These are phyloP conservation scores for Zaprionus africanus DNA, from an alignment of 1,140 invertebrate species.

Conservation along the genomic window DNA sequence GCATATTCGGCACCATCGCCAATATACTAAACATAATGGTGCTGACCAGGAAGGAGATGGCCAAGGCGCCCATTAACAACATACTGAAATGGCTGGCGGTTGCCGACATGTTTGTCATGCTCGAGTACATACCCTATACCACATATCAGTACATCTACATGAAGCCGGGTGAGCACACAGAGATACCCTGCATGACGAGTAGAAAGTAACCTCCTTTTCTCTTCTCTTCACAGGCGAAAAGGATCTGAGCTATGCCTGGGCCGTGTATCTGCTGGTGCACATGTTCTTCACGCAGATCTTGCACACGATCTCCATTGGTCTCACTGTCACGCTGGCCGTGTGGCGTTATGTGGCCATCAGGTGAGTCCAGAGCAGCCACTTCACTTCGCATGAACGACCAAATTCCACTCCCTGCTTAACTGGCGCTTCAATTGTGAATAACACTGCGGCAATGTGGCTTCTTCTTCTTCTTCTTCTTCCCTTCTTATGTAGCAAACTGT, in stretches of 20 bases:
- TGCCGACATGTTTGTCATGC: constrained; percentile 94
- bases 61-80: constrained; percentile 91
- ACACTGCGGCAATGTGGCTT: constrained; percentile 66
- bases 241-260: constrained; percentile 88
- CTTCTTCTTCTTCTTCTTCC: constrained; percentile 60
- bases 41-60: constrained; percentile 93
- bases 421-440: constrained; percentile 47
- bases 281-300: constrained; percentile 92
- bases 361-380: constrained; percentile 50
- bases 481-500: constrained; percentile 76
- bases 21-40: constrained; percentile 96
- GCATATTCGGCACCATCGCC: constrained; percentile 94
- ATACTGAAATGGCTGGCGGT: constrained; percentile 92
- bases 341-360: constrained; percentile 84
- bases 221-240: constrained; percentile 77
- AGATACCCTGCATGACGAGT: not conserved
- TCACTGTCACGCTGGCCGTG: constrained; percentile 92
- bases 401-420: constrained; percentile 14
- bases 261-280: constrained; percentile 91
- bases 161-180: constrained; percentile 61
- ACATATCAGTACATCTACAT: constrained; percentile 90
- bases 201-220: not conserved
- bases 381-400: not conserved
- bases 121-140: constrained; percentile 93
- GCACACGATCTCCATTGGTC: constrained; percentile 94